Evolutionary conservation across 2,888 invertebrate genomes (phyloP).

Genomic region (Chrysomela aeneicollis): DNA sequence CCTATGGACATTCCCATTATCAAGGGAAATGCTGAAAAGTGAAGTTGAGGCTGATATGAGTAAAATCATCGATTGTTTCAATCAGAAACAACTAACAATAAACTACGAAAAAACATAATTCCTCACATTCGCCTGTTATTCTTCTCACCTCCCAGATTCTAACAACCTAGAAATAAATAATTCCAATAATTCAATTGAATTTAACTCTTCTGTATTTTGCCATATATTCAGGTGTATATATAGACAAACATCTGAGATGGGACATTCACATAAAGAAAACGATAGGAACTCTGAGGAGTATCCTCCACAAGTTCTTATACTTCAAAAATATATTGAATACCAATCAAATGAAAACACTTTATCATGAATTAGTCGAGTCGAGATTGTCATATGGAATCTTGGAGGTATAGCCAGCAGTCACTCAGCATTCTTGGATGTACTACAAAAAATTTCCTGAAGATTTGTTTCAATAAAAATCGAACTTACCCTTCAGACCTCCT

Average conservation of each 20-base stretch:
- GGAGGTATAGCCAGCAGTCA: conserved; percentile 8
- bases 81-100: conserved; percentile 2
- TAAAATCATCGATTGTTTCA: conserved; percentile 8
- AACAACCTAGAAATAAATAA: conserved; percentile 6
- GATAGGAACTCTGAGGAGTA: neutral
- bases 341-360: conserved; percentile 11
- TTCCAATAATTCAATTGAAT: neutral
- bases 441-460: conserved; percentile 16
- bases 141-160: neutral
- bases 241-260: conserved; percentile 10
- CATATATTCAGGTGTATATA: conserved; percentile 2
- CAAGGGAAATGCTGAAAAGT: neutral
- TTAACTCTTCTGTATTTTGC: conserved; percentile 6
- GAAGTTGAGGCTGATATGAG: conserved; percentile 11
- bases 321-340: conserved; percentile 7
- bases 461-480: conserved; percentile 1
- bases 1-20: too few species aligned
- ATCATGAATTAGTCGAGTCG: conserved; percentile 11
- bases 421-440: neutral
- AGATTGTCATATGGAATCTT: conserved; percentile 4
- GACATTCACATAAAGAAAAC: conserved; percentile 3
- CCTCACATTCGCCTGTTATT: neutral
- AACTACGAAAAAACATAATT: conserved; percentile 4
- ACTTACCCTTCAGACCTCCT: neutral
- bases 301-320: neutral